Evolutionary conservation across 2,888 invertebrate genomes (phyloP).

Genomic region (Beris chalybata): DNA sequence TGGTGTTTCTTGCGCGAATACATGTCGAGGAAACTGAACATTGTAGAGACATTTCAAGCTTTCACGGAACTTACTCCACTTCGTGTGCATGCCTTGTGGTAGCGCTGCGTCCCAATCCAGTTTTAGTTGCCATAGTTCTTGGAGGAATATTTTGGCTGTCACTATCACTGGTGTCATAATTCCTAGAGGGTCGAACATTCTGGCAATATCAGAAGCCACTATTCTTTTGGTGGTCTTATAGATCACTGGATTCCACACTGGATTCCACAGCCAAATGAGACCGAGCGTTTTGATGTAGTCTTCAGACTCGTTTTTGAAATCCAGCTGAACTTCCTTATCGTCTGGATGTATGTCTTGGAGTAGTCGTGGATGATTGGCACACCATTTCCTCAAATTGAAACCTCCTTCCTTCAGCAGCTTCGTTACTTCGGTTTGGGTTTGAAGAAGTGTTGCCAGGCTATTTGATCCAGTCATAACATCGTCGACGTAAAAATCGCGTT

Average conservation of each 20-base stretch:
- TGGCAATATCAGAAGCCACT: too few relatives aligned
- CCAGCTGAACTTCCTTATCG: neutral
- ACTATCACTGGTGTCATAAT: too few relatives aligned
- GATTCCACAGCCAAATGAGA: slow-evolving; percentile 10
- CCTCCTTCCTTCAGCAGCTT: slow-evolving; percentile 3
- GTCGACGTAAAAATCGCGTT: slow-evolving; percentile 57
- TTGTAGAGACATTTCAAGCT: neutral
- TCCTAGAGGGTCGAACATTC: too few relatives aligned
- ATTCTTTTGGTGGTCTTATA: too few relatives aligned
- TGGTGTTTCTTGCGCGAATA: neutral
- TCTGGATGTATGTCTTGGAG: slow-evolving; percentile 4
- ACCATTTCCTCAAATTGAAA: slow-evolving; percentile 25
- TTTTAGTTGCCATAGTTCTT: too few relatives aligned
- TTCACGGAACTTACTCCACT: neutral
- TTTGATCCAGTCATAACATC: slow-evolving; percentile 49
- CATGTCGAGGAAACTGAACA: slow-evolving; percentile 1
- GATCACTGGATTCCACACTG: neutral
- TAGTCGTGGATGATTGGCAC: neutral
- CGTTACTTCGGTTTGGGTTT: neutral
- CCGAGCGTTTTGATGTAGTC: slow-evolving; percentile 20
- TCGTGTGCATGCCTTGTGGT: too few relatives aligned
- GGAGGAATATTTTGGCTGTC: too few relatives aligned
- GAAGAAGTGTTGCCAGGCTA: neutral
- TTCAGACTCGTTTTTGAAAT: neutral
- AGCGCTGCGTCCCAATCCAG: too few relatives aligned